Evolutionary conservation across 1,140 invertebrate species (phyloP).

Genomic region (Amphibalanus amphitrite): DNA sequence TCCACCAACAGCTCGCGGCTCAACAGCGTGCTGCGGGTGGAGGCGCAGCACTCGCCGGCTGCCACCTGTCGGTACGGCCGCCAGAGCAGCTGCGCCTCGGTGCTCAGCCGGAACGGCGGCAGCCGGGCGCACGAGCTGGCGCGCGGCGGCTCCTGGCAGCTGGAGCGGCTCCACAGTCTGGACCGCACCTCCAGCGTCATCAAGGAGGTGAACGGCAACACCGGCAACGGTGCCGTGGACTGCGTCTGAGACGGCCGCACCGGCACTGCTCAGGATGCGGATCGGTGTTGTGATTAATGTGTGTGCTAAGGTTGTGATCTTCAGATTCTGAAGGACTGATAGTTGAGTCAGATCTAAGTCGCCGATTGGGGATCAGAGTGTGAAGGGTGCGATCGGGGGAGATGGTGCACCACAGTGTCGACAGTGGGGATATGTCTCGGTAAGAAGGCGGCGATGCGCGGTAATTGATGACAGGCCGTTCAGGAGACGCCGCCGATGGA

Average conservation of each 20-base stretch:
- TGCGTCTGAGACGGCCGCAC: neutral
- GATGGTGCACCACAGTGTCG: no score
- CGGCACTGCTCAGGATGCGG: no score
- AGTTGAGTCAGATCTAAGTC: no score
- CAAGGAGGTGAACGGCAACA: neutral
- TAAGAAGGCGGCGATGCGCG: no score
- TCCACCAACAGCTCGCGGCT: slow-evolving; percentile 15
- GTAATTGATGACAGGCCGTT: no score
- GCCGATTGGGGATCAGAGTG: no score
- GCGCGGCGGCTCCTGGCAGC: neutral
- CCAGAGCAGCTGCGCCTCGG: slow-evolving; percentile 15
- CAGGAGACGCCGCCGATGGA: no score
- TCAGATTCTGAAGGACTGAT: no score
- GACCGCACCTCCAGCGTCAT: neutral
- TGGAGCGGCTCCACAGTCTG: neutral
- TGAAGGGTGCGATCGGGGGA: no score
- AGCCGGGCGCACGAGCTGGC: neutral
- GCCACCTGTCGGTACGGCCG: slow-evolving; percentile 15
- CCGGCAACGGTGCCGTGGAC: neutral
- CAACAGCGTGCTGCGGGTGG: slow-evolving; percentile 12
- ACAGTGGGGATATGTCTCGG: no score
- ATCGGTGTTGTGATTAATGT: no score
- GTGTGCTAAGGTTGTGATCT: no score
- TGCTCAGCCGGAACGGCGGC: neutral
- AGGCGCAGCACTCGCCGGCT: slow-evolving; percentile 6